These are phyloP conservation scores for Pseudolaguvia tuberculata DNA, from an alignment of 2,113 vertebrate species.

Conservation along the genomic window DNA sequence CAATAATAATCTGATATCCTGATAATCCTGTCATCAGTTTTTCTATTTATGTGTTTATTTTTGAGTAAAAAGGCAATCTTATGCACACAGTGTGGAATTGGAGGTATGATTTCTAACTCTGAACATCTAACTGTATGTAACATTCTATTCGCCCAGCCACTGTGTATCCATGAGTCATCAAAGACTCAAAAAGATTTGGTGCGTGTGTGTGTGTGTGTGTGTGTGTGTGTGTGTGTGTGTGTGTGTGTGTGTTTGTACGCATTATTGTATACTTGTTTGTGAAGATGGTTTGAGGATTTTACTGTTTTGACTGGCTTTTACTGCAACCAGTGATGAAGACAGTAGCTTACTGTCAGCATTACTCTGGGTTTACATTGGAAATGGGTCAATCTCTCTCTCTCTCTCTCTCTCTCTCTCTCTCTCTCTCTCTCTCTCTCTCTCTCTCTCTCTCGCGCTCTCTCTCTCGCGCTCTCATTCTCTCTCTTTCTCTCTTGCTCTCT, in stretches of 20 bases:
- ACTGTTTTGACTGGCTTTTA: slow-evolving; percentile 26
- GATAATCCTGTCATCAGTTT: too few relatives aligned
- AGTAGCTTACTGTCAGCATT: background rate
- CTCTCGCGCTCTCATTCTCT: slow-evolving; percentile 3
- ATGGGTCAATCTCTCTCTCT: slow-evolving; percentile 18
- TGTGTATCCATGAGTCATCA: too few relatives aligned
- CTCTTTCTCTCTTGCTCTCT: background rate
- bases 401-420: slow-evolving; percentile 5
- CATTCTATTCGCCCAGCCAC: too few relatives aligned
- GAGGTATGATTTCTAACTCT: too few relatives aligned
- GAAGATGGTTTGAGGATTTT: slow-evolving; percentile 20
- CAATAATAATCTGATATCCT: too few relatives aligned
- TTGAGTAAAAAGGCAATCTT: too few relatives aligned
- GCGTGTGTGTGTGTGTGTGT: background rate
- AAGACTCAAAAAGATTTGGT: too few relatives aligned
- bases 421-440: background rate
- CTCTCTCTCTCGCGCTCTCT: slow-evolving; percentile 15
- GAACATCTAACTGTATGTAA: too few relatives aligned
- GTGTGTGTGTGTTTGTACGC: background rate
- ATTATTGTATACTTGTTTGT: slow-evolving; percentile 31
- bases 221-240: slow-evolving; percentile 15
- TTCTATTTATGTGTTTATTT: too few relatives aligned
- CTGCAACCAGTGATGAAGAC: slow-evolving; percentile 12
- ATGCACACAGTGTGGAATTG: too few relatives aligned
- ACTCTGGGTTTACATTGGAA: slow-evolving; percentile 28